Base-by-base conservation (phyloP, 30 jellyfish, hydroid and myxozoan genomes). In the Aurelia coerulea region DNA sequence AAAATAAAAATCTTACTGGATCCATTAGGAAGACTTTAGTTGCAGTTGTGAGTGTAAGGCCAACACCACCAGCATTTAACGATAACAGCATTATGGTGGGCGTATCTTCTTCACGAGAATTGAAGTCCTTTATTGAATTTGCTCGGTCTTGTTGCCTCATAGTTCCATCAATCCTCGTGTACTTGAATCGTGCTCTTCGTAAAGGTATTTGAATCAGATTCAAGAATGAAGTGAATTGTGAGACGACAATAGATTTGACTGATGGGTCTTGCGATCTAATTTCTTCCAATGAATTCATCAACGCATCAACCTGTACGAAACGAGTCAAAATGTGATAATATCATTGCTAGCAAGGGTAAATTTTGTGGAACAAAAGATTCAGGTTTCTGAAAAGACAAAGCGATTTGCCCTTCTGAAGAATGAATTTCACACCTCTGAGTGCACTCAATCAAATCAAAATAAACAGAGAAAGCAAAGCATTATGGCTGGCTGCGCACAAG, bases 1-100 rank as follows among this genome's bases (percentile, higher is more conserved):
- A 46, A 39, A 46, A 62, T 31, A 33, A 59, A 11, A 78, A 8
- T 52, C 96, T 78, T 79, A 88, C 96, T 1, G 96, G 96, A 64
- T 88, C 96, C 88, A 88, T 66, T 19, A 88, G 75, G 71, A 66
- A 88, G 16, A 88, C 96, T 31, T 87, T 51, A 42, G 83, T 78
- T 13, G 96, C 96, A n/a, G 91, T 81, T 7, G 91, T 68, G 51
- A 88, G 68, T 10, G 85, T 88, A 23, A 88, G 67, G 15, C 96
- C 96, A 37, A 88, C 96, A 31, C 96, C 96, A 1, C 96, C 96
- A 10, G 96, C 96, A 58, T 88, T 88, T 35, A 88, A 51, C 5
- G 96, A 88, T 37, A 88, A 75, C 62, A 88, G 88, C 96, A 88
- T 88, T 54, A 88, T 51, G 37, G 91, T 79, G 4, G 96, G 96